These are phyloP conservation scores for Sylvia borin DNA, from an alignment of 2,797 vertebrate species.

Conservation along the genomic window DNA sequence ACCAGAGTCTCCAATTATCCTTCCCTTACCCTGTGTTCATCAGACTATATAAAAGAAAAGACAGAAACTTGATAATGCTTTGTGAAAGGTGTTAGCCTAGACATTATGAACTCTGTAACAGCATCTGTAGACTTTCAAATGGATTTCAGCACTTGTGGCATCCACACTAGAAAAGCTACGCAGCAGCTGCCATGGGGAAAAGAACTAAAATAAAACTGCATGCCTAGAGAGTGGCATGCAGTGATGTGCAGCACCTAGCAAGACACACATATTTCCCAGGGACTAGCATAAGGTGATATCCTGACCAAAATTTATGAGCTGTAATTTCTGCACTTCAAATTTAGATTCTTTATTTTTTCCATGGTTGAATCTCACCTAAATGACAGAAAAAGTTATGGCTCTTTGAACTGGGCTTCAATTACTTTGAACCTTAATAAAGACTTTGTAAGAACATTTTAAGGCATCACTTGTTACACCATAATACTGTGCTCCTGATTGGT, in stretches of 20 bases:
- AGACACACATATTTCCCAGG: neutral
- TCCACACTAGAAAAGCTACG: neutral
- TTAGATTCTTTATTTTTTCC: neutral
- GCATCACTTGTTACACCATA: slow-evolving; percentile 35
- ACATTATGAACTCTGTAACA: neutral
- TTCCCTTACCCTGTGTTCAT: neutral
- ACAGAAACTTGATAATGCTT: neutral
- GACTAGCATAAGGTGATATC: neutral
- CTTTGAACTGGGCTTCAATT: slow-evolving; percentile 46
- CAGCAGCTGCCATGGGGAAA: neutral
- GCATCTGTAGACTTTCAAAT: neutral
- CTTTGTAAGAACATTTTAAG: slow-evolving; percentile 38
- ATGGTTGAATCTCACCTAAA: neutral
- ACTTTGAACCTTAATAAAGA: slow-evolving; percentile 52
- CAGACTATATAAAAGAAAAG: neutral
- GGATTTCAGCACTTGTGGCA: neutral
- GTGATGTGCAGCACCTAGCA: neutral
- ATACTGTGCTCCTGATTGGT: neutral
- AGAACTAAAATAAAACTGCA: neutral
- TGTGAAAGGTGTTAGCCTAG: neutral
- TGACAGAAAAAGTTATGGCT: neutral
- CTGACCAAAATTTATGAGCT: neutral
- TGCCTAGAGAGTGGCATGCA: neutral
- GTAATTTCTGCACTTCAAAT: neutral
- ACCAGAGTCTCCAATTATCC: neutral